phyloP scores from a whole-genome alignment of 2,888 invertebrate genomes.

The Drosophila demipolita region DNA sequence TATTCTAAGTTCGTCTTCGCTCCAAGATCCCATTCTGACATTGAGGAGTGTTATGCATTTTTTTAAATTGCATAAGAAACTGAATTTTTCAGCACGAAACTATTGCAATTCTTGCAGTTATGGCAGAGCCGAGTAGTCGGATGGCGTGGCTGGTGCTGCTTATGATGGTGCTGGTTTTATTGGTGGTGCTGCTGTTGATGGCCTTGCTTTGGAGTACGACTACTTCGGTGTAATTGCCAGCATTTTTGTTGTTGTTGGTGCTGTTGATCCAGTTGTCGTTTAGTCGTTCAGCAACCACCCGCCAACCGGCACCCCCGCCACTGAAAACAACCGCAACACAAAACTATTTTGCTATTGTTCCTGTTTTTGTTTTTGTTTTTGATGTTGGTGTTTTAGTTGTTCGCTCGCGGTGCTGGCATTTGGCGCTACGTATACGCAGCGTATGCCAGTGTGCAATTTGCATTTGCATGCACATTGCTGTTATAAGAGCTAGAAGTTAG shows the following conservation, averaged over 20 bases:
- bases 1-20: neutral
- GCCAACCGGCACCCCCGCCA: slow-evolving; percentile 34
- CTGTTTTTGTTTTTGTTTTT: slow-evolving; percentile 53
- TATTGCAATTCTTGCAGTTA: slow-evolving; percentile 26
- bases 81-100: slow-evolving; percentile 44
- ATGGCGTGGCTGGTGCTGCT: slow-evolving; percentile 30
- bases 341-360: slow-evolving; percentile 74
- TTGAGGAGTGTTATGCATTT: slow-evolving; percentile 62
- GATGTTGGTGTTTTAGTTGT: slow-evolving; percentile 37
- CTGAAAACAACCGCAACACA: slow-evolving; percentile 80
- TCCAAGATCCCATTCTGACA: neutral
- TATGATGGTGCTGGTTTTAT: neutral
- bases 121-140: slow-evolving; percentile 30
- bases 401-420: slow-evolving; percentile 54
- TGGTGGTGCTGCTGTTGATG: slow-evolving; percentile 18
- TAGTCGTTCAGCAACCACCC: slow-evolving; percentile 32
- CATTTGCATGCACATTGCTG: slow-evolving; percentile 80
- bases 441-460: slow-evolving; percentile 73
- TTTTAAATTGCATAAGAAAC: slow-evolving; percentile 56
- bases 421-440: slow-evolving; percentile 77
- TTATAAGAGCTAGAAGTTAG: slow-evolving; percentile 31
- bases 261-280: slow-evolving; percentile 50
- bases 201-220: slow-evolving; percentile 39
- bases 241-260: slow-evolving; percentile 49
- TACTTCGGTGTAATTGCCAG: slow-evolving; percentile 71